phyloP scores from a whole-genome alignment of 2,113 vertebrate species.

The Orycteropus afer region DNA sequence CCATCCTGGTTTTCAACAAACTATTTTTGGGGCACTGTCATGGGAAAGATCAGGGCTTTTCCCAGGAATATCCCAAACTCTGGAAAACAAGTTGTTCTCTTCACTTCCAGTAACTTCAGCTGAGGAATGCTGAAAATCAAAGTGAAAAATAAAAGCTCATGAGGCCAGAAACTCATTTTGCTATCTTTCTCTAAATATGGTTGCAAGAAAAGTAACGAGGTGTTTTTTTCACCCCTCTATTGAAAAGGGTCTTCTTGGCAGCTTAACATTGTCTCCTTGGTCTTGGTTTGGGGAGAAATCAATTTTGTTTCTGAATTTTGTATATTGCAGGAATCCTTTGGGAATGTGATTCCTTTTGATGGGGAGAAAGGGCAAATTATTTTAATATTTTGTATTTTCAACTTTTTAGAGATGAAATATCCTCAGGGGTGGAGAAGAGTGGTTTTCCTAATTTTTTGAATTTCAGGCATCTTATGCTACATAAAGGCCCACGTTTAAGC shows the following conservation, averaged over 20 bases:
- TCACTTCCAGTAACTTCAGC: slow-evolving; percentile 63
- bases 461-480: slow-evolving; percentile 71
- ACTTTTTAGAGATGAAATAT: slow-evolving; percentile 73
- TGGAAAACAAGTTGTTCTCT: slow-evolving; percentile 76
- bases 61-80: slow-evolving; percentile 59
- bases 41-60: slow-evolving; percentile 66
- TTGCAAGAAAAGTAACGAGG: slow-evolving; percentile 60
- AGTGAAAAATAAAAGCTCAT: slow-evolving; percentile 74
- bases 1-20: slow-evolving; percentile 65
- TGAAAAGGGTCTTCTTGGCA: slow-evolving; percentile 79
- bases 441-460: slow-evolving; percentile 65
- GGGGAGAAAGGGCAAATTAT: slow-evolving; percentile 78
- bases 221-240: slow-evolving; percentile 56
- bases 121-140: slow-evolving; percentile 73
- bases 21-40: slow-evolving; percentile 49
- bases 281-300: slow-evolving; percentile 59
- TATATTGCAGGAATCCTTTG: slow-evolving; percentile 70
- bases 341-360: slow-evolving; percentile 65
- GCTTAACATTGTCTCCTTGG: slow-evolving; percentile 76
- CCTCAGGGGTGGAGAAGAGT: slow-evolving; percentile 66
- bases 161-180: slow-evolving; percentile 77
- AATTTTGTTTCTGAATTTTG: slow-evolving; percentile 66
- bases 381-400: slow-evolving; percentile 75
- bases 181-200: slow-evolving; percentile 76
- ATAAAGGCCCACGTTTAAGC: slow-evolving; percentile 45